phyloP scores from a whole-genome alignment of 2,888 invertebrate genomes.

The Phrixothrix hirtus region DNA sequence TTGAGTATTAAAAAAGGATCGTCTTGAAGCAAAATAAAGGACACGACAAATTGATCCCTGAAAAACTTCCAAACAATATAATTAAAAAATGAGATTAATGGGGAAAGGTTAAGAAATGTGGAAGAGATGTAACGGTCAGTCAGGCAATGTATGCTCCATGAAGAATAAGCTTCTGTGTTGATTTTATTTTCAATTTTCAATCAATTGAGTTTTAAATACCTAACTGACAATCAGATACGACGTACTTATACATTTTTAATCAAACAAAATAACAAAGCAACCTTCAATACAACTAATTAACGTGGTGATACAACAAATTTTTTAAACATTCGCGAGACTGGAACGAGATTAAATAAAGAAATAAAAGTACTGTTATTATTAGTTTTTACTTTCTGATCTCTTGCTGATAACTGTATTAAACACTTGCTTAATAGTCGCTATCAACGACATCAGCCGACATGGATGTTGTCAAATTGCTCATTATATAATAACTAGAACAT shows the following conservation, averaged over 20 bases:
- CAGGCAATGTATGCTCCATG: no score
- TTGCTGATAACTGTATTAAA: constrained; percentile 9
- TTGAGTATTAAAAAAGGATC: no score
- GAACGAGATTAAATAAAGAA: constrained; percentile 8
- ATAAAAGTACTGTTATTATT: constrained; percentile 11
- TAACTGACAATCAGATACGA: not conserved
- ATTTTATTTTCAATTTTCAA: not conserved
- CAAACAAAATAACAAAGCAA: constrained; percentile 6
- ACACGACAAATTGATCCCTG: no score
- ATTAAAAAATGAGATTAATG: not conserved
- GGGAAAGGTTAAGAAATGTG: no score
- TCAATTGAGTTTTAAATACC: not conserved
- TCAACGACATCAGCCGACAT: constrained; percentile 11
- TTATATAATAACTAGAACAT: constrained; percentile 1
- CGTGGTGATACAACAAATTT: constrained; percentile 19
- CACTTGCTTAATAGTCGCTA: constrained; percentile 13
- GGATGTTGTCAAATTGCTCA: constrained; percentile 2
- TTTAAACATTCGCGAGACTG: constrained; percentile 9
- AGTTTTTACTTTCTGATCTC: constrained; percentile 14
- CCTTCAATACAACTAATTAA: constrained; percentile 18
- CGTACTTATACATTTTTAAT: not conserved
- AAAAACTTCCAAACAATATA: no score
- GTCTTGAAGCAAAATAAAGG: no score
- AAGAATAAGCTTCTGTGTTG: not conserved
- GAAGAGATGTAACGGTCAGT: no score